Percentiles rank a stretch among this genome's conserved stretches.
Conservation (phyloP, 2,113 vertebrate species). For the Peromyscus californicus region DNA sequence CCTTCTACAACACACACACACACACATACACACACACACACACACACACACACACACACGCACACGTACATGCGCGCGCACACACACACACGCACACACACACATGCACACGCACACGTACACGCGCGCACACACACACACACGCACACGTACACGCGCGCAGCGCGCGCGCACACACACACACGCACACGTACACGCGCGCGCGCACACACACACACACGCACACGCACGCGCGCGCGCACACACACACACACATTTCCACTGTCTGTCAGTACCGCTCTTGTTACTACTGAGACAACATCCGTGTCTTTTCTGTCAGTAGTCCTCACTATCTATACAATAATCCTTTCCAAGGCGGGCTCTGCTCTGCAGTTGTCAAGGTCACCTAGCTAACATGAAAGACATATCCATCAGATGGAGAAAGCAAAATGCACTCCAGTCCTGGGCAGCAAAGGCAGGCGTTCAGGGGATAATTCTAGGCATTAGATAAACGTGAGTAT, state of each 20-base stretch:
- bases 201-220: too few species aligned
- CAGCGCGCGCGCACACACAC: too few species aligned
- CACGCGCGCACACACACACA: too few species aligned
- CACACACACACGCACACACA: too few species aligned
- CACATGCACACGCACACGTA: too few species aligned
- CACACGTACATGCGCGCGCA: too few species aligned
- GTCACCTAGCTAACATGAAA: background rate
- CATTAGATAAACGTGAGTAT: background rate
- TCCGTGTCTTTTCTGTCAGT: slow-evolving; percentile 33
- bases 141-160: too few species aligned
- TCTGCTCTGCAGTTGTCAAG: background rate
- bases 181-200: too few species aligned
- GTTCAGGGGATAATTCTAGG: background rate
- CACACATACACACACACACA: background rate
- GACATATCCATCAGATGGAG: background rate
- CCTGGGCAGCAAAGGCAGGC: background rate
- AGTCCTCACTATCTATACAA: background rate
- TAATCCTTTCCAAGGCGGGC: background rate
- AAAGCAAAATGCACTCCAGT: background rate
- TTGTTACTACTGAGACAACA: background rate
- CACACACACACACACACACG: background rate
- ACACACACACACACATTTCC: background rate
- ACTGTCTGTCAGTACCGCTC: background rate
- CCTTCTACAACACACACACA: background rate
- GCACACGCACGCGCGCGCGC: too few species aligned